These are phyloP conservation scores for Drosophila flavopinicola DNA, from an alignment of 2,888 invertebrate species.

Conservation along the genomic window DNA sequence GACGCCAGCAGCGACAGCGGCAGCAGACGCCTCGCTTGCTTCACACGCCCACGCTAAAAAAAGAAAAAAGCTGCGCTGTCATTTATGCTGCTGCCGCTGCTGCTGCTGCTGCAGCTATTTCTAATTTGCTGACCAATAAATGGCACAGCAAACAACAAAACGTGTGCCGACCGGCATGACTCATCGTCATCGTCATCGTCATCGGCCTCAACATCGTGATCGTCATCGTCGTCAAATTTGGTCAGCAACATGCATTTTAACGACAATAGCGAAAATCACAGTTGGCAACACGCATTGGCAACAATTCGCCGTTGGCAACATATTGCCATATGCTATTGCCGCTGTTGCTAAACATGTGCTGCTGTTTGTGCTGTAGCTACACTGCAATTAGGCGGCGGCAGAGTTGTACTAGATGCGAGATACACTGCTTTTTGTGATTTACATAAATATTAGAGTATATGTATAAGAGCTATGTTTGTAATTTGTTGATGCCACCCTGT, in stretches of 20 bases:
- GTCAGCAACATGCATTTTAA: slow-evolving; percentile 36
- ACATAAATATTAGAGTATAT: too few species aligned
- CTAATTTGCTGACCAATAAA: slow-evolving; percentile 60
- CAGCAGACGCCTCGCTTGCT: slow-evolving; percentile 32
- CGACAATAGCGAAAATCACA: slow-evolving; percentile 1
- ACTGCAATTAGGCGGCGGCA: not conserved
- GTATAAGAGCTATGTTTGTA: too few species aligned
- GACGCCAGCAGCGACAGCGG: slow-evolving; percentile 9
- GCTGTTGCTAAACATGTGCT: slow-evolving; percentile 5
- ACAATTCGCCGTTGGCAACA: slow-evolving; percentile 23
- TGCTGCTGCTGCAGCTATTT: slow-evolving; percentile 49
- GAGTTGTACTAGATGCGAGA: too few species aligned
- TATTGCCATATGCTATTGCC: not conserved
- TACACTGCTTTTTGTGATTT: too few species aligned
- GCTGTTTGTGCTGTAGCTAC: not conserved
- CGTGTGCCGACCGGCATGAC: slow-evolving; percentile 45
- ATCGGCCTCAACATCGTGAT: slow-evolving; percentile 17
- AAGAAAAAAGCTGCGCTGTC: slow-evolving; percentile 49
- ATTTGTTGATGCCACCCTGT: too few species aligned
- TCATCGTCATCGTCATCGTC: slow-evolving; percentile 40
- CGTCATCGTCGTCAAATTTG: slow-evolving; percentile 15
- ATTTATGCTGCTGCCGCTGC: slow-evolving; percentile 19
- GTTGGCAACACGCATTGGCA: slow-evolving; percentile 34
- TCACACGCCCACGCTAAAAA: slow-evolving; percentile 54
- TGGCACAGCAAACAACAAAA: slow-evolving; percentile 32